Conservation (phyloP, 2,797 vertebrate genomes). For the Potorous gilbertii region DNA sequence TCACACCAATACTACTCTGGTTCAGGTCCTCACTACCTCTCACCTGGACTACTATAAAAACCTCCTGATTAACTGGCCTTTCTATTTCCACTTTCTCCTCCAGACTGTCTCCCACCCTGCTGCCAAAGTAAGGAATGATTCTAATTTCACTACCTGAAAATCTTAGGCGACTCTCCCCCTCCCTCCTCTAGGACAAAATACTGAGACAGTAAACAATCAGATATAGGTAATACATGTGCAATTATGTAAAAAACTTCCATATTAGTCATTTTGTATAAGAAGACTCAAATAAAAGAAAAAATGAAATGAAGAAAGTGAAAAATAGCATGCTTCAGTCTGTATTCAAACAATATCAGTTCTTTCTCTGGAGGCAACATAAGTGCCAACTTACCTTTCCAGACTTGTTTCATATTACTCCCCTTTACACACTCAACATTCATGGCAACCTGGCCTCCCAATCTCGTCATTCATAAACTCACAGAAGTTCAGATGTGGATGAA, state of each 20-base stretch:
- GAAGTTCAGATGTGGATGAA: background rate
- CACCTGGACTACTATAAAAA: background rate
- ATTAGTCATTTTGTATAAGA: no score
- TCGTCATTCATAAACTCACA: background rate
- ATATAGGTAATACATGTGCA: no score
- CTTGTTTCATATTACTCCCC: background rate
- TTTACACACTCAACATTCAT: background rate
- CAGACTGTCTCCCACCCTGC: background rate
- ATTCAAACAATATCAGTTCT: no score
- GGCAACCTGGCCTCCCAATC: background rate
- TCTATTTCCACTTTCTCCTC: background rate
- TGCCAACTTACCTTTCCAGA: background rate
- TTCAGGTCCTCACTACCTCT: background rate
- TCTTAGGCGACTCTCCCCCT: background rate
- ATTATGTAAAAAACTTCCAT: no score
- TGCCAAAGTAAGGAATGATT: background rate
- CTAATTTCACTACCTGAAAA: background rate
- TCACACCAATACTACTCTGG: background rate
- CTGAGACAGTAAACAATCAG: no score
- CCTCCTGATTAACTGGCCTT: background rate
- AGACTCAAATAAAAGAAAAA: no score
- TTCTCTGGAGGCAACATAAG: background rate
- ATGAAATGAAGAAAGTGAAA: no score
- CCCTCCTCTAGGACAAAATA: background rate
- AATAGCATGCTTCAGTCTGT: no score